Evolutionary conservation across 2,888 invertebrate genomes (phyloP), one percentile per base, ranked within the genome.

Genomic region (Leptarthrus brevirostris): DNA sequence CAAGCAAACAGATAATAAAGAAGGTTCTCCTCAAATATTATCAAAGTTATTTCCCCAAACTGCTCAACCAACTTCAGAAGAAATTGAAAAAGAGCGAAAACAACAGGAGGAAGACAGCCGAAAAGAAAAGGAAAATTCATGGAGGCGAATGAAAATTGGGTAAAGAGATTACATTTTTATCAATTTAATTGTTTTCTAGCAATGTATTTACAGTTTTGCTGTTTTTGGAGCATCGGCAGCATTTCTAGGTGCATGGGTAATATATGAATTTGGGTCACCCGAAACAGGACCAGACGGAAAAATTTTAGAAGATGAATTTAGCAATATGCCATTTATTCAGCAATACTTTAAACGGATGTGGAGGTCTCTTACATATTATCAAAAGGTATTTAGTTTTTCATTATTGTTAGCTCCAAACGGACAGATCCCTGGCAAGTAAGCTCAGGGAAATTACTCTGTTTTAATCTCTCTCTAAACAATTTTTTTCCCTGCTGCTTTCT

Each of bases 201-300:
- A 8, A n/a, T n/a, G n/a, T n/a, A n/a, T n/a, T n/a, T 76, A 3
- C 74, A 89, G 89, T 5, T 89, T 89, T 80, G 87, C 86, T 2
- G 76, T 84, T 26, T 89, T 91, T 77, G 92, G 92, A 18, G 86
- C 89, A 1, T 88, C 90, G 0, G 85, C 90, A 58, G 83, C 88
- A 0, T 83, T 89, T 24, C 85, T 89, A 79, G 88, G 89, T 2
- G 83, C 89, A 0, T 90, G 90, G 84, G 81, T 90, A 52, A 84
- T 92, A 49, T 88, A 91, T 79, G 88, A 90, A 87, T 88, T 92
- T 82, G 94, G 94, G 0, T 89, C 90, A n/a, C 94, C 96, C 0
- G 86, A 88, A 52, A 84, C 87, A 4, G 92, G 92, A 78, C 90
- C 91, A 70, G 88, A 92, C 26, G 95, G 95, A 0, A 87, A 90